phyloP scores from a whole-genome alignment of 1,140 invertebrate species.

The Danaus plexippus region DNA sequence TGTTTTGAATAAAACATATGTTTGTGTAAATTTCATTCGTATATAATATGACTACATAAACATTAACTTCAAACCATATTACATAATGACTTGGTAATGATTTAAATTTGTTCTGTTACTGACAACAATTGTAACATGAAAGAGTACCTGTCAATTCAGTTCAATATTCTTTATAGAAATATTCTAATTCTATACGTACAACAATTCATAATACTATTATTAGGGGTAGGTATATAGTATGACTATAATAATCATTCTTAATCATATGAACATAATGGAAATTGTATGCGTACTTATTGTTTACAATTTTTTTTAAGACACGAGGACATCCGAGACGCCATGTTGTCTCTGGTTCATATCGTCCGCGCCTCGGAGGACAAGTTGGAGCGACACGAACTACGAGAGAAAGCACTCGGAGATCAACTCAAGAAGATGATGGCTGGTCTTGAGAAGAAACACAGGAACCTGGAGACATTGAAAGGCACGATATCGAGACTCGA shows the following conservation, averaged over 20 bases:
- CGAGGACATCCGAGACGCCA: constrained; percentile 85
- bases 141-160: too few relatives aligned
- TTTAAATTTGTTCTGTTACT: too few relatives aligned
- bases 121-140: too few relatives aligned
- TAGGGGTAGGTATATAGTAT: too few relatives aligned
- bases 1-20: too few relatives aligned
- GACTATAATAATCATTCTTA: not conserved
- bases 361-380: constrained; percentile 85
- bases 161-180: too few relatives aligned
- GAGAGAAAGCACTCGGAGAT: constrained; percentile 85
- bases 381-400: constrained; percentile 85
- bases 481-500: constrained; percentile 77
- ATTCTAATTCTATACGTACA: too few relatives aligned
- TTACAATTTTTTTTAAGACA: constrained; percentile 71
- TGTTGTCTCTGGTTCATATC: constrained; percentile 86
- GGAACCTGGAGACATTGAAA: constrained; percentile 79
- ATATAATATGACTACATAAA: too few relatives aligned
- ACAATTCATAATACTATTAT: too few relatives aligned
- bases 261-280: not conserved
- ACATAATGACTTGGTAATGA: too few relatives aligned
- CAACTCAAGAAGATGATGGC: constrained; percentile 81
- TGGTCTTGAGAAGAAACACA: constrained; percentile 80
- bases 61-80: too few relatives aligned
- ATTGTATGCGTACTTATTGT: not conserved
- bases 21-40: too few relatives aligned